Conservation (phyloP, 2,113 vertebrate genomes). For the Dipodomys ordii region DNA sequence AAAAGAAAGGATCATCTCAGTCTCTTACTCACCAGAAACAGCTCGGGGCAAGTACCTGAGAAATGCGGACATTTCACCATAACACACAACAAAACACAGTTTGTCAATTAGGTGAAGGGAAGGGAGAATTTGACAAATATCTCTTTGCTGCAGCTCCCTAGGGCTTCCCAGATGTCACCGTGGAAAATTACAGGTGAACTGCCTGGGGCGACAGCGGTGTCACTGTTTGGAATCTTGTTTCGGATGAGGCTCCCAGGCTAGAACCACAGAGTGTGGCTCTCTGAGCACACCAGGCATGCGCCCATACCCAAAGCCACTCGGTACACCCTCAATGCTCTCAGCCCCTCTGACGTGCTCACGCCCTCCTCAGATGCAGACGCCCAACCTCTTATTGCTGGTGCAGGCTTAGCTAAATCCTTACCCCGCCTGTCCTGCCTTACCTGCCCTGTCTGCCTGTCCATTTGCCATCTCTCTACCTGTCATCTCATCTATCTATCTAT, state of each 20-base stretch:
- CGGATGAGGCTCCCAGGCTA: background rate
- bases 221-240: background rate
- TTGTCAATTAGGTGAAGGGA: background rate
- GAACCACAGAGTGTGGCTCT: no score
- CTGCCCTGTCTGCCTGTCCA: background rate
- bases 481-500: background rate
- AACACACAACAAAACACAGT: background rate
- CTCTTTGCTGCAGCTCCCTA: background rate
- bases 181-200: background rate
- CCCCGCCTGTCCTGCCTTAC: no score
- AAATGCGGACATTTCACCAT: background rate
- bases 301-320: background rate
- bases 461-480: no score
- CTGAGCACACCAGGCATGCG: no score
- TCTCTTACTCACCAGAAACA: slow-evolving; percentile 4
- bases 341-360: no score
- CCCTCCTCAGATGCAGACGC: background rate
- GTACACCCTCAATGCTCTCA: background rate
- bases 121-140: background rate
- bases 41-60: background rate
- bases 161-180: background rate
- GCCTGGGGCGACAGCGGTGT: background rate
- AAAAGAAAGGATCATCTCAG: background rate
- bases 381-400: background rate
- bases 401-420: background rate